Evolutionary conservation across 2,888 invertebrate species (phyloP).

Genomic region (Drosophila mercatorum): DNA sequence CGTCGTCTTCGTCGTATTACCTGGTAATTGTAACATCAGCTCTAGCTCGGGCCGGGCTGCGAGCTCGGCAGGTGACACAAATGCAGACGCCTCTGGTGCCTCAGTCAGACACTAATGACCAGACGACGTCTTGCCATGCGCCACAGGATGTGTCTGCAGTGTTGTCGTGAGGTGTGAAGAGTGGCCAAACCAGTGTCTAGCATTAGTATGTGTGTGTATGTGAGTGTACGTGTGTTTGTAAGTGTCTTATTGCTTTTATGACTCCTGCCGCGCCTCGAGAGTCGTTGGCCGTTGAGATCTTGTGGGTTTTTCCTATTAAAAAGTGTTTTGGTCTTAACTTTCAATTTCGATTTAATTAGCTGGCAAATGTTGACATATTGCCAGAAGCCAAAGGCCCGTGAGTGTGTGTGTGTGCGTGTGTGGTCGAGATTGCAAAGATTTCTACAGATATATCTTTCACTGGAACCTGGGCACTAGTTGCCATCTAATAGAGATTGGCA

Average conservation of each 20-base stretch:
- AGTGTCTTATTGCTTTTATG: constrained; percentile 44
- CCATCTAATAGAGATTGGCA: constrained; percentile 36
- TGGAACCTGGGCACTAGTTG: constrained; percentile 19
- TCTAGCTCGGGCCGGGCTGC: constrained; percentile 20
- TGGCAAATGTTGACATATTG: constrained; percentile 60
- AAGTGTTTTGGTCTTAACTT: constrained; percentile 47
- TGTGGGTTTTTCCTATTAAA: constrained; percentile 76
- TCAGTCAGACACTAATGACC: constrained; percentile 69
- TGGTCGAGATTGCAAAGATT: constrained; percentile 30
- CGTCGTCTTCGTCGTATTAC: constrained; percentile 56
- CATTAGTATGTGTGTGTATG: neutral
- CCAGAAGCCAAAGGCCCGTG: constrained; percentile 10
- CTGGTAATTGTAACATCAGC: constrained; percentile 76
- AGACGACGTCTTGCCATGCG: constrained; percentile 73
- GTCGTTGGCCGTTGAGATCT: constrained; percentile 64
- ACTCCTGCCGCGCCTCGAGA: constrained; percentile 62
- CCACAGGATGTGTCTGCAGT: constrained; percentile 77
- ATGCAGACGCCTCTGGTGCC: constrained; percentile 57
- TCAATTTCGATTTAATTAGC: constrained; percentile 72
- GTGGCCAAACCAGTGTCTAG: constrained; percentile 27
- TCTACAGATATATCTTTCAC: constrained; percentile 34
- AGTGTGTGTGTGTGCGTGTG: constrained; percentile 38
- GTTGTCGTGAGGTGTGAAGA: constrained; percentile 68
- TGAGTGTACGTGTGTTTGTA: constrained; percentile 5
- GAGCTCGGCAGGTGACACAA: constrained; percentile 71